Base-by-base conservation (phyloP, 2,888 invertebrate genomes). In the Stenolophus ochropezus region DNA sequence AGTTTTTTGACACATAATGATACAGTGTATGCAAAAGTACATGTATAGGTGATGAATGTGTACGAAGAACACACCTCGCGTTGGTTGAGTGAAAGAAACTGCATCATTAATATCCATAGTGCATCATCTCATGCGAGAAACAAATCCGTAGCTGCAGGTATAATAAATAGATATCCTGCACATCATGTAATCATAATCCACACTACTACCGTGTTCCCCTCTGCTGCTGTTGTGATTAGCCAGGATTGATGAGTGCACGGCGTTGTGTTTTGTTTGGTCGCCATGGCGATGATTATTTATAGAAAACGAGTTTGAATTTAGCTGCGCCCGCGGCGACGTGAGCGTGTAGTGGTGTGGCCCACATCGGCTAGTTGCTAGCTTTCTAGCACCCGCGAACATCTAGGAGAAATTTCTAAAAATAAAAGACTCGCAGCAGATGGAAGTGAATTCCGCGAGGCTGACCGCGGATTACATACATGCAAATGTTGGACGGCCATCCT, bases 261-360 rank as follows among this genome's bases (percentile, higher is more conserved):
- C 49, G 49, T 6, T 73, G 49, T 73, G 73, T 76, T 76, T 76
- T 76, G 76, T 76, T 76, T 76, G 76, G 76, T 53, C 73, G 49
- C 58, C 53, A 58, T 58, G 42, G 49, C 42, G 76, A 58, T 58
- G 56, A 76, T 76, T 76, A 76, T 76, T 76, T 76, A 76, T 76
- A 76, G 76, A 76, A 76, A 76, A 76, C 76, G 56, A 76, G 76
- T 76, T 76, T 76, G 76, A 76, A 76, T 76, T 76, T 76, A 56
- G 56, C 76, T 76, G 76, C 58, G 76, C 56, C 56, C 76, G 74
- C 33, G 5, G 49, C 49, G 6, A 73, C 49, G 23, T 33, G 18
- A 21, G 21, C 23, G n/a, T 21, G 51, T 69, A 18, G 65, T 69
- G 33, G 33, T 42, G 27, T 76, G 76, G 76, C 76, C 76, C 76